These are phyloP conservation scores for Zeugodacus cucurbitae DNA, from an alignment of 1,140 invertebrate species.

Conservation along the genomic window DNA sequence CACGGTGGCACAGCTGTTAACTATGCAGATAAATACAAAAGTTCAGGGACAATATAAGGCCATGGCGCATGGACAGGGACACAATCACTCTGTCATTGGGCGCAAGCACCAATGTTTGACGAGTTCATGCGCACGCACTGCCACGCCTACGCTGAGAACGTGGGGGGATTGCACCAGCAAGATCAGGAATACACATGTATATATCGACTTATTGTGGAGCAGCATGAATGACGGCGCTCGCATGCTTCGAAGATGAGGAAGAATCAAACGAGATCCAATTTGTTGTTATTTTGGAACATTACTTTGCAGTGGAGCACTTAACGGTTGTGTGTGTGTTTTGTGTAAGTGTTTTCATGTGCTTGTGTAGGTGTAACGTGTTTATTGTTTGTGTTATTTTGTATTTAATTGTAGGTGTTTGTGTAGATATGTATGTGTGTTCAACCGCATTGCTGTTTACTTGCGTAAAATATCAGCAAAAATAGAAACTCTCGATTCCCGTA, in stretches of 20 bases:
- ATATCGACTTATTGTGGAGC: not conserved
- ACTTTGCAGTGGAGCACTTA: not conserved
- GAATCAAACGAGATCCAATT: conserved; percentile 1
- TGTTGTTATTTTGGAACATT: too few species aligned
- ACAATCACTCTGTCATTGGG: conserved; percentile 1
- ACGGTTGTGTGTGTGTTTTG: not conserved
- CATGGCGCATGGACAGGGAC: conserved; percentile 13
- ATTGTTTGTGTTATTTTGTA: not conserved
- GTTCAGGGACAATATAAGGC: conserved; percentile 41
- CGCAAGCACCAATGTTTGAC: not conserved
- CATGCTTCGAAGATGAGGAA: conserved; percentile 13
- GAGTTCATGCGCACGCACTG: conserved; percentile 24
- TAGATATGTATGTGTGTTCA: not conserved
- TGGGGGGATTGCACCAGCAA: not conserved
- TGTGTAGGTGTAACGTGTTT: not conserved
- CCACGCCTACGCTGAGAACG: not conserved
- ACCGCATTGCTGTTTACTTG: not conserved
- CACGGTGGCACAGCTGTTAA: conserved; percentile 6
- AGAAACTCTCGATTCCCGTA: not conserved
- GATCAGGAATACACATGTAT: not conserved
- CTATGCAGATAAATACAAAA: conserved; percentile 27
- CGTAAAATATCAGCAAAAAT: conserved; percentile 34
- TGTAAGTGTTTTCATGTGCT: not conserved
- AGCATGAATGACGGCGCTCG: not conserved
- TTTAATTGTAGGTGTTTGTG: not conserved